A percentile compares a stretch with the other conserved stretches of the same genome.
Conservation (phyloP, 2,113 vertebrate genomes). For the Pomatorhinus ruficollis region DNA sequence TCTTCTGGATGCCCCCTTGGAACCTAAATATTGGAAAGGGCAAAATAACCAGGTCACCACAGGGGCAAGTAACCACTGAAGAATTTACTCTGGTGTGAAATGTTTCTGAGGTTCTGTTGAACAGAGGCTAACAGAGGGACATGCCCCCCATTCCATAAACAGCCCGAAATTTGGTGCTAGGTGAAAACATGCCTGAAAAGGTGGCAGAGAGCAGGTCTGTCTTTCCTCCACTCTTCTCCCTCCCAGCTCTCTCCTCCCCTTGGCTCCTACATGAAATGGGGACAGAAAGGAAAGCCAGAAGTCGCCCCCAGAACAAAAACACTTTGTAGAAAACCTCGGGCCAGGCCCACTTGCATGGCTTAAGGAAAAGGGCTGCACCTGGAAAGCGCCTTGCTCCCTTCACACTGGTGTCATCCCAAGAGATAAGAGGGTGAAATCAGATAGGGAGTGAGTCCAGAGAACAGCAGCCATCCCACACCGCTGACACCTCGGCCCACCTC, state of each 20-base stretch:
- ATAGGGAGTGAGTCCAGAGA: background rate
- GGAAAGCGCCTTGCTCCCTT: background rate
- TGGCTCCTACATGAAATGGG: background rate
- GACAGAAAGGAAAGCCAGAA: background rate
- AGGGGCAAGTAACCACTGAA: background rate
- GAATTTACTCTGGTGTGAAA: background rate
- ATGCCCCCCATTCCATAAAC: background rate
- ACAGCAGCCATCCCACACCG: background rate
- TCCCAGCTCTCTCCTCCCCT: background rate
- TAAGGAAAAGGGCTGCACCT: background rate
- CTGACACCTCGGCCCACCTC: background rate
- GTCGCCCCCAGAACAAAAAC: background rate
- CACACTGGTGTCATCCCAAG: background rate
- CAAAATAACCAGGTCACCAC: background rate
- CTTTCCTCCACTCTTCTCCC: background rate
- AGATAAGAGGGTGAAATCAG: background rate
- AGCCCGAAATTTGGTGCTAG: background rate
- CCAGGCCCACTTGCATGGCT: background rate
- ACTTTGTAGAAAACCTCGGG: background rate
- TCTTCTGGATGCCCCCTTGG: background rate
- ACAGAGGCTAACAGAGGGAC: background rate
- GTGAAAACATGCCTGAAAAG: background rate
- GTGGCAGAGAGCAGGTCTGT: background rate
- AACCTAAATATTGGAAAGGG: background rate
- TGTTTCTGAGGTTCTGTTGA: background rate